Conservation (phyloP, 1,140 invertebrate species). For the Littorina saxatilis region DNA sequence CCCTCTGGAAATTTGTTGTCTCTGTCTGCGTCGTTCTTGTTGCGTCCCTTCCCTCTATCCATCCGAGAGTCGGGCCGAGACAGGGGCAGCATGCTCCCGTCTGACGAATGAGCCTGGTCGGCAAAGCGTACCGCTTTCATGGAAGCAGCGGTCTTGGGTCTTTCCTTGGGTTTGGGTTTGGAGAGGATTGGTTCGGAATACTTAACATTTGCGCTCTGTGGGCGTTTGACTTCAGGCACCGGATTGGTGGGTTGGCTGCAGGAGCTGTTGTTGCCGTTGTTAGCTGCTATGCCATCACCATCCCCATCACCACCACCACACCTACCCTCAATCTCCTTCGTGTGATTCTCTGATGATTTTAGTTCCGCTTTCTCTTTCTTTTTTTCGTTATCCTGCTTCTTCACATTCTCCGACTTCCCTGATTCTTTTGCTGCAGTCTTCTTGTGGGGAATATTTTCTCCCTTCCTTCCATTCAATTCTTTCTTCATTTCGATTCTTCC, state of each 20-base stretch:
- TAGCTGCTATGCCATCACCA: too few relatives aligned
- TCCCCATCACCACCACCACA: too few relatives aligned
- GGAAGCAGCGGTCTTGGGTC: neutral
- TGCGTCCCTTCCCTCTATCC: neutral
- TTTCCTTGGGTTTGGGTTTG: neutral
- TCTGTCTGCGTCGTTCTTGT: neutral
- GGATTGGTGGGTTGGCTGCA: neutral
- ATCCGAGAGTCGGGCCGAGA: neutral
- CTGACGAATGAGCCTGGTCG: neutral
- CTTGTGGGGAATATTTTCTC: too few relatives aligned
- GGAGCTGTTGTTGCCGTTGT: neutral
- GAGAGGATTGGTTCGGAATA: neutral
- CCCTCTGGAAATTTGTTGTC: neutral
- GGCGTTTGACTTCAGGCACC: neutral
- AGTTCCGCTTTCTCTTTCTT: too few relatives aligned
- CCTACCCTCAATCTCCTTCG: too few relatives aligned
- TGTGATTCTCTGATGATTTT: too few relatives aligned
- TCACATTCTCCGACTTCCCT: too few relatives aligned
- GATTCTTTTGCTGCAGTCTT: too few relatives aligned
- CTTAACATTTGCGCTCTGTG: neutral
- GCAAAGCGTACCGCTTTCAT: conserved; percentile 1
- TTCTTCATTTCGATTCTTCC: too few relatives aligned
- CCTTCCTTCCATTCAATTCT: too few relatives aligned
- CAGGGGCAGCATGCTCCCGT: neutral
- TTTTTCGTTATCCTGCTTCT: too few relatives aligned